Conservation (phyloP, 2,113 vertebrate genomes). For the Lepus timidus region DNA sequence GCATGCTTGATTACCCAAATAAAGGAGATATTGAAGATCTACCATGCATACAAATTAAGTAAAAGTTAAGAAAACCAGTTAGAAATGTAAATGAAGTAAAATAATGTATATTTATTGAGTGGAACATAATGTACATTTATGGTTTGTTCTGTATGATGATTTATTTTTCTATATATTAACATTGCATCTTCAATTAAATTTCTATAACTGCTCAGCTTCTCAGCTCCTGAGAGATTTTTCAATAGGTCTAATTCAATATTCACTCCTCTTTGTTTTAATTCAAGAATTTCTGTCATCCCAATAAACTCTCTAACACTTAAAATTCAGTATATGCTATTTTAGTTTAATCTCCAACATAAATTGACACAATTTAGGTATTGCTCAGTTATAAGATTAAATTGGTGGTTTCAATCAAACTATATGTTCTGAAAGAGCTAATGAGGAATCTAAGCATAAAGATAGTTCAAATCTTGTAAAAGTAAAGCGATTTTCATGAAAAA, state of each 20-base stretch:
- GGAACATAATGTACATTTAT: neutral
- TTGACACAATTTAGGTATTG: neutral
- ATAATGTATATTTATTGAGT: neutral
- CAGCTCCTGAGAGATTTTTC: neutral
- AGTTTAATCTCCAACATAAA: conserved; percentile 2
- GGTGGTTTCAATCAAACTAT: neutral
- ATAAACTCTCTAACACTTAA: conserved; percentile 5
- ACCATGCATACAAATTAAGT: conserved; percentile 18
- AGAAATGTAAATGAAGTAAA: conserved; percentile 26
- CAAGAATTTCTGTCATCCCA: neutral
- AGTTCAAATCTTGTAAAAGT: conserved; percentile 43
- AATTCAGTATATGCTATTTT: conserved; percentile 41
- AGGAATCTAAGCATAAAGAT: conserved; percentile 15
- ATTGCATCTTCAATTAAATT: conserved; percentile 5
- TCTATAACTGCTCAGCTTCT: neutral
- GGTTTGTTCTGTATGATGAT: neutral
- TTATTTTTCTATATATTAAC: conserved; percentile 24
- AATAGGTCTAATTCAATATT: neutral
- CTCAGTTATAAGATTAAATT: conserved; percentile 25
- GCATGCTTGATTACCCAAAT: conserved; percentile 9
- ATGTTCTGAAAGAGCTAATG: neutral
- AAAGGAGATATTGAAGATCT: conserved; percentile 5
- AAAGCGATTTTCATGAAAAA: neutral
- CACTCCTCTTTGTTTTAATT: neutral
- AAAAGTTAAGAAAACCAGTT: conserved; percentile 34